phyloP scores from a whole-genome alignment of 1,140 invertebrate genomes.

The Bombus impatiens region DNA sequence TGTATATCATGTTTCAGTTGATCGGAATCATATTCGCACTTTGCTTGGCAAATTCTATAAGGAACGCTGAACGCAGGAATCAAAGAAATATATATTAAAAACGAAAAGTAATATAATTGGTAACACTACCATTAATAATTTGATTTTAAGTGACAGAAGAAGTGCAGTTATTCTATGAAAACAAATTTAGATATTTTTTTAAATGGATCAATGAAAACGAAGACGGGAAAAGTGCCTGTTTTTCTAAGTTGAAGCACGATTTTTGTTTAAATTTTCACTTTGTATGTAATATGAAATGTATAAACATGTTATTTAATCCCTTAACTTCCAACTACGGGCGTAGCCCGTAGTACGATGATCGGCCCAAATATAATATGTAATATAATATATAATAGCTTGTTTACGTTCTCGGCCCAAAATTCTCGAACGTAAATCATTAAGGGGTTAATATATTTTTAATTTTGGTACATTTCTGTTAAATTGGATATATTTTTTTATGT shows the following conservation, averaged over 20 bases:
- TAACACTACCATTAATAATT: conserved; percentile 36
- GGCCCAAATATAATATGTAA: too few relatives aligned
- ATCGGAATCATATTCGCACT: conserved; percentile 93
- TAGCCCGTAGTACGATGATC: too few relatives aligned
- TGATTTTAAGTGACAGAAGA: conserved; percentile 16
- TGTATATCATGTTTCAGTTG: conserved; percentile 83
- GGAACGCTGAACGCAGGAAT: conserved; percentile 85
- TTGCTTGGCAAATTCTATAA: conserved; percentile 90
- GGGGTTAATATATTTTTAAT: conserved; percentile 33
- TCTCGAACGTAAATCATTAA: too few relatives aligned
- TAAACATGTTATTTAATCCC: conserved; percentile 18
- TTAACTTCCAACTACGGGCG: too few relatives aligned
- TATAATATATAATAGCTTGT: too few relatives aligned
- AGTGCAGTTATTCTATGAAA: conserved; percentile 16
- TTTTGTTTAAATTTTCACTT: conserved; percentile 13
- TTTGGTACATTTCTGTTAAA: conserved; percentile 38
- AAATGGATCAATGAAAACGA: background rate
- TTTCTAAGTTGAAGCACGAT: background rate
- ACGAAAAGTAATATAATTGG: conserved; percentile 30
- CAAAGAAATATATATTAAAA: conserved; percentile 9
- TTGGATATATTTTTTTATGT: conserved; percentile 14
- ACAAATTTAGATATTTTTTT: conserved; percentile 30
- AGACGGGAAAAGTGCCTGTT: conserved; percentile 13
- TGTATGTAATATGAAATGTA: conserved; percentile 15
- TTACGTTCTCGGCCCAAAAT: too few relatives aligned